Percentiles rank a stretch among this genome's conserved stretches.
These are phyloP conservation scores for Microplitis demolitor DNA, from an alignment of 1,140 invertebrate species.

Conservation along the genomic window DNA sequence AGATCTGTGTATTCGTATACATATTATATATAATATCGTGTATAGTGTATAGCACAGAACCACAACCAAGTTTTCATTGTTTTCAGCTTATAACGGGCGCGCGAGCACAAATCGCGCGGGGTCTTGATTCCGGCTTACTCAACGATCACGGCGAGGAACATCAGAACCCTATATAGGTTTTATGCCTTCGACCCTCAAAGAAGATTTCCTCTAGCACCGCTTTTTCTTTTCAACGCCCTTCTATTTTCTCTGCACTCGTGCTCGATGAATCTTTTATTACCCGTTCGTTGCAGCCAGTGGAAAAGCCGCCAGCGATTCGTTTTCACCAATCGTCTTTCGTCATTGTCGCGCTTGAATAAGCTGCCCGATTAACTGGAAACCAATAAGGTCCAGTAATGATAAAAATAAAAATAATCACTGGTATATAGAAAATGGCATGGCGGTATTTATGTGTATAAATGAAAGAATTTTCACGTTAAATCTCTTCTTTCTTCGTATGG, in stretches of 20 bases:
- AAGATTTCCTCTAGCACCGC: neutral
- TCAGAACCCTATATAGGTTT: conserved; percentile 21
- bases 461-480: neutral
- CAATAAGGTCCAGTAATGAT: conserved; percentile 25
- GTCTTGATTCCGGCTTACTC: conserved; percentile 33
- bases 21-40: no score
- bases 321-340: neutral
- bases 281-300: neutral
- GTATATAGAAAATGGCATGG: neutral
- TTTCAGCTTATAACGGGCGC: conserved; percentile 32
- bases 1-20: neutral
- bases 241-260: neutral
- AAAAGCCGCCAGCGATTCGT: neutral
- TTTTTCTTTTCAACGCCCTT: neutral
- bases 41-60: no score
- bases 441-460: neutral
- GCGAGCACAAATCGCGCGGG: conserved; percentile 24
- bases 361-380: conserved; percentile 27
- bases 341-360: conserved; percentile 28
- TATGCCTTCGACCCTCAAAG: conserved; percentile 3
- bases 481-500: neutral
- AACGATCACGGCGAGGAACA: conserved; percentile 12
- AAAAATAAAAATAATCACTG: neutral
- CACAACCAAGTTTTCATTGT: conserved; percentile 23
- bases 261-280: conserved; percentile 19